These are phyloP conservation scores for Nycticryphes semicollaris DNA, from an alignment of 2,113 vertebrate genomes.

Conservation along the genomic window DNA sequence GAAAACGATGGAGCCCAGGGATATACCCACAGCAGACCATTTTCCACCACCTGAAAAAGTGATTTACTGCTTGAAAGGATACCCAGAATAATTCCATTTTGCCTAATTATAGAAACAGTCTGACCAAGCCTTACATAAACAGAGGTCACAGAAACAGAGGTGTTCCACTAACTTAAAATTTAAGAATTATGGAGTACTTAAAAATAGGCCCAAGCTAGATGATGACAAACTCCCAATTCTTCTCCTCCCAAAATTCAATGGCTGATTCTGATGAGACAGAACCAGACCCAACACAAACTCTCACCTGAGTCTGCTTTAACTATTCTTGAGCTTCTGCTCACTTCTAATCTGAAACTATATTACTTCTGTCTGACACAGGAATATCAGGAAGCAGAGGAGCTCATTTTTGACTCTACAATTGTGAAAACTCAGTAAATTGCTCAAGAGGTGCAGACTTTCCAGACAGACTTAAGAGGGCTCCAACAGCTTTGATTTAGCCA, in stretches of 20 bases:
- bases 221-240: background rate
- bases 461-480: background rate
- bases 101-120: background rate
- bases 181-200: background rate
- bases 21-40: background rate
- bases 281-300: background rate
- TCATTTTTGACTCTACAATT: background rate
- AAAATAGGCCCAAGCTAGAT: background rate
- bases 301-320: background rate
- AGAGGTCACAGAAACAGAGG: background rate
- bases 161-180: background rate
- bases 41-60: background rate
- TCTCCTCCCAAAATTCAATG: background rate
- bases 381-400: background rate
- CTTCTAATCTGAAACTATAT: background rate
- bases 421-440: background rate
- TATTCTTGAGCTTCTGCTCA: background rate
- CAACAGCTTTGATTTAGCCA: background rate
- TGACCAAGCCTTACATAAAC: background rate
- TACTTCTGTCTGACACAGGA: background rate
- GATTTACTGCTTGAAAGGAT: background rate
- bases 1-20: background rate
- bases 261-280: background rate
- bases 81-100: background rate
- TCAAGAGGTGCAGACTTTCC: background rate